phyloP scores from a whole-genome alignment of 1,140 invertebrate species.

The Diorhabda carinulata region DNA sequence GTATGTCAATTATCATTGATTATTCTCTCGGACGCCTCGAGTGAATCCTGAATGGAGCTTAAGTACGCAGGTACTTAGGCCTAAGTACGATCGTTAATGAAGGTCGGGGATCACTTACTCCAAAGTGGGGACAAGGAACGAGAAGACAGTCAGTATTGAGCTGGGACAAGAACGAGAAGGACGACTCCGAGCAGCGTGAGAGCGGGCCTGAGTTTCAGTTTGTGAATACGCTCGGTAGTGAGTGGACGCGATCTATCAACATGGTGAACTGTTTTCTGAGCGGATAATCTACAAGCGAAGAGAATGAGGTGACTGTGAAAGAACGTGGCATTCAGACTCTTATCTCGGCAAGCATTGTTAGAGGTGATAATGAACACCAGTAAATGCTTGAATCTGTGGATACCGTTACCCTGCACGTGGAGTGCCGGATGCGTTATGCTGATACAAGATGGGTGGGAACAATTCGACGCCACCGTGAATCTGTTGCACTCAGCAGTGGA shows the following conservation, averaged over 20 bases:
- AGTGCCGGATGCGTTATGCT: not conserved
- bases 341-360: not conserved
- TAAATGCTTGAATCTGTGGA: no score
- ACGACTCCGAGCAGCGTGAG: not conserved
- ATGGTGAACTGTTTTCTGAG: not conserved
- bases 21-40: not conserved
- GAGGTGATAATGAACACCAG: no score
- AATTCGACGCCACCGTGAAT: not conserved
- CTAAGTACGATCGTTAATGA: not conserved
- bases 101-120: not conserved
- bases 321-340: not conserved
- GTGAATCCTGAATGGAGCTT: not conserved
- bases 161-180: not conserved
- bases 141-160: slow-evolving; percentile 1
- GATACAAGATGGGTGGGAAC: not conserved
- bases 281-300: slow-evolving; percentile 3
- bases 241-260: not conserved
- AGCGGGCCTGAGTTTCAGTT: not conserved
- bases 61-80: not conserved
- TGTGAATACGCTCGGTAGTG: not conserved
- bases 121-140: not conserved
- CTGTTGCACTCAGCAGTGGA: slow-evolving; percentile 3
- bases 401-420: not conserved
- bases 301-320: not conserved
- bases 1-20: no score